Conservation (phyloP, 2,888 invertebrate genomes). For the Sesia bembeciformis region DNA sequence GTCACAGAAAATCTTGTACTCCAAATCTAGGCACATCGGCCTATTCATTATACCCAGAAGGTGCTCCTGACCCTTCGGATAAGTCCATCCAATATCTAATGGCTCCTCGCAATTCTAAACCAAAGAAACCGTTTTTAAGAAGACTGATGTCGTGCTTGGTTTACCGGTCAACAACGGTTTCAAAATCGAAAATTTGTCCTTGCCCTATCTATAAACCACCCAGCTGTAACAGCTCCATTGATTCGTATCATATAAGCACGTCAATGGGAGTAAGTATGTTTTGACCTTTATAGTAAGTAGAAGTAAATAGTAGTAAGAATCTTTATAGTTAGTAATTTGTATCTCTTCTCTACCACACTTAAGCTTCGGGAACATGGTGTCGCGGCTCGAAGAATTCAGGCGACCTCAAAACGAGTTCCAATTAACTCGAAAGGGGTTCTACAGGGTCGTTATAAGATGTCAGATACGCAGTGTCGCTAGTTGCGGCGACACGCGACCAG, state of each 20-base stretch:
- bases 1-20: slow-evolving; percentile 33
- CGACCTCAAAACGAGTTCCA: too few relatives aligned
- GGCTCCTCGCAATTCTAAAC: slow-evolving; percentile 19
- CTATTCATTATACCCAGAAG: slow-evolving; percentile 33
- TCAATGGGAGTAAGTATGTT: slow-evolving; percentile 43
- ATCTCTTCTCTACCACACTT: too few relatives aligned
- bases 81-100: slow-evolving; percentile 12
- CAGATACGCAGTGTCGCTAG: too few relatives aligned
- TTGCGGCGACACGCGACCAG: too few relatives aligned
- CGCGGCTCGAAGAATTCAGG: too few relatives aligned
- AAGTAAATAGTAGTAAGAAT: too few relatives aligned
- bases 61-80: slow-evolving; percentile 11
- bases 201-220: slow-evolving; percentile 10
- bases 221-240: slow-evolving; percentile 33
- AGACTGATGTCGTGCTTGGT: slow-evolving; percentile 54
- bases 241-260: slow-evolving; percentile 53
- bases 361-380: too few relatives aligned
- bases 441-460: too few relatives aligned
- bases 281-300: neutral
- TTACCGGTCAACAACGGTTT: slow-evolving; percentile 31
- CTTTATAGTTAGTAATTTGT: too few relatives aligned
- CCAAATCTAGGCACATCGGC: slow-evolving; percentile 54
- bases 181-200: slow-evolving; percentile 13
- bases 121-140: slow-evolving; percentile 42
- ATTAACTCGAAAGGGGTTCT: too few relatives aligned